Percentiles rank a stretch among this genome's conserved stretches.
Conservation (phyloP, 2,113 vertebrate genomes). For the Nerophis ophidion region DNA sequence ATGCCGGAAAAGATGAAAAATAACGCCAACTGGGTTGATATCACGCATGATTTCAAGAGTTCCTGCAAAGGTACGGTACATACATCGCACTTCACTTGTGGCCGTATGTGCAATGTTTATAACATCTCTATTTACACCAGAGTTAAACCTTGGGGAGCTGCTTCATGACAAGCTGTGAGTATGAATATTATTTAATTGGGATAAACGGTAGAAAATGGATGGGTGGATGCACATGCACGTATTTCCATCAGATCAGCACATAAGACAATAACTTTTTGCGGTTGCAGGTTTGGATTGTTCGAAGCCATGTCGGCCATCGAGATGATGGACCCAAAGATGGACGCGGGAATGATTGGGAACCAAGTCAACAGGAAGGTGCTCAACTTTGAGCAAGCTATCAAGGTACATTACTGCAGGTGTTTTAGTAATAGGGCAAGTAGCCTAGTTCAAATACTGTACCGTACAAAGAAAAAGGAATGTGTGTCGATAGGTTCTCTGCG, state of each 20-base stretch:
- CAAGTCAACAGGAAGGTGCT: constrained; percentile 98
- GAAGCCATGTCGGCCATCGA: constrained; percentile 99
- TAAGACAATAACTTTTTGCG: not conserved
- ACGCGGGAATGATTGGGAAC: constrained; percentile 98
- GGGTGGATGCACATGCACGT: no score
- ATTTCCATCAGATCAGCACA: not conserved
- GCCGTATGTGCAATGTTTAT: not conserved
- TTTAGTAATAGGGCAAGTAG: no score
- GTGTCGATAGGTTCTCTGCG: not conserved
- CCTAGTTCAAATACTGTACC: not conserved
- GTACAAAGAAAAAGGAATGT: not conserved
- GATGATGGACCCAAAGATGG: constrained; percentile 99
- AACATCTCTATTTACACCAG: constrained; percentile 67
- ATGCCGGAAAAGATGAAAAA: constrained; percentile 92
- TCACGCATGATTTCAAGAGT: constrained; percentile 92
- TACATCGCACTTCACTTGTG: not conserved
- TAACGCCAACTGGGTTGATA: constrained; percentile 90
- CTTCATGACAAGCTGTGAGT: constrained; percentile 99
- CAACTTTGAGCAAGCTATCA: constrained; percentile 96
- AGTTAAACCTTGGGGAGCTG: constrained; percentile 93
- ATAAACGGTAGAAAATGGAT: no score
- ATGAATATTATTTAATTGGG: constrained; percentile 10
- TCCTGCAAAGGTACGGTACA: constrained; percentile 81
- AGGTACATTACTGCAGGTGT: constrained; percentile 68
- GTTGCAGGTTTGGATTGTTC: constrained; percentile 90